Evolutionary conservation across 2,888 invertebrate genomes (phyloP).

Genomic region (Diaphora mendica): DNA sequence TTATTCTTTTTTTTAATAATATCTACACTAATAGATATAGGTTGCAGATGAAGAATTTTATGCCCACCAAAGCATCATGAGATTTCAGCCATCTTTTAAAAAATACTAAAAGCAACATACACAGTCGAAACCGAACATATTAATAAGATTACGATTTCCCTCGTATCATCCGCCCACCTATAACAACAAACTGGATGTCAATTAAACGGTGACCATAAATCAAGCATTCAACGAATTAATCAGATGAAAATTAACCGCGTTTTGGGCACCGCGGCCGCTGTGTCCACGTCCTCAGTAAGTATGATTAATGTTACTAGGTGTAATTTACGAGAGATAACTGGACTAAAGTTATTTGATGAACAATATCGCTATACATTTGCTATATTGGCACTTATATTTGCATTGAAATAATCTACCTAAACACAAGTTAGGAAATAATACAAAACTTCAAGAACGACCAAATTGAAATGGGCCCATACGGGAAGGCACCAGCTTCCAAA

Average conservation of each 20-base stretch:
- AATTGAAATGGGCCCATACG: too few species aligned
- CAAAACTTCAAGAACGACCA: too few species aligned
- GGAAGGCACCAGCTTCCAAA: too few species aligned
- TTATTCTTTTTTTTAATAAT: too few species aligned
- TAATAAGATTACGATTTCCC: background rate
- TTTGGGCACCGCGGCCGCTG: slow-evolving; percentile 35
- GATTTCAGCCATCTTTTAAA: too few species aligned
- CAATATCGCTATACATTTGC: background rate
- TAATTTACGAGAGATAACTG: slow-evolving; percentile 27
- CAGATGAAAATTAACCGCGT: slow-evolving; percentile 54
- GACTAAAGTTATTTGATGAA: slow-evolving; percentile 3
- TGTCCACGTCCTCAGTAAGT: slow-evolving; percentile 24
- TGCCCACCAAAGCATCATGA: too few species aligned
- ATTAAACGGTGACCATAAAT: slow-evolving; percentile 45
- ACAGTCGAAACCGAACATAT: too few species aligned
- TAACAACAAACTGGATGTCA: slow-evolving; percentile 46
- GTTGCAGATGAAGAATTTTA: too few species aligned
- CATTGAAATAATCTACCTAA: background rate
- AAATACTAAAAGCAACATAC: background rate
- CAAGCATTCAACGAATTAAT: slow-evolving; percentile 55
- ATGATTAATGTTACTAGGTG: slow-evolving; percentile 43
- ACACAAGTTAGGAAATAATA: too few species aligned
- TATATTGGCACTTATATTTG: background rate
- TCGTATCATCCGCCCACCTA: slow-evolving; percentile 22
- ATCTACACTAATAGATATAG: too few species aligned